A percentile compares a stretch with the other conserved stretches of the same genome.
These are phyloP conservation scores for Xestia rhomboidea DNA, from an alignment of 2,888 invertebrate genomes.

Conservation along the genomic window DNA sequence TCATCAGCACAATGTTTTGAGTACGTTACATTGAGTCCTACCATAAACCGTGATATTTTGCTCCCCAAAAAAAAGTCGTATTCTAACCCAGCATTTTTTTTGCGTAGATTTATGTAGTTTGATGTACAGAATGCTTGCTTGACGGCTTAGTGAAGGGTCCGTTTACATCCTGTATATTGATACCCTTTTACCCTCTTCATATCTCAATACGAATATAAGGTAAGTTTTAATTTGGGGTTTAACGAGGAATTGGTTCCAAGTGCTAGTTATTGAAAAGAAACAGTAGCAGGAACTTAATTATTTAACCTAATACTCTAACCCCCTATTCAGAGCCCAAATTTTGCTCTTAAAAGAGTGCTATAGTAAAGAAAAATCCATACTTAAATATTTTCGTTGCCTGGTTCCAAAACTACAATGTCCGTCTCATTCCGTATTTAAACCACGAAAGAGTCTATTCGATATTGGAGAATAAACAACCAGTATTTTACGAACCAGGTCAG, in stretches of 20 bases:
- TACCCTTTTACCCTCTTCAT: too few relatives aligned
- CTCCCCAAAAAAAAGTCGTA: background rate
- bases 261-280: background rate
- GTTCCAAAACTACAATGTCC: slow-evolving; percentile 15
- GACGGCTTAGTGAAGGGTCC: background rate
- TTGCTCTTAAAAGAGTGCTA: background rate
- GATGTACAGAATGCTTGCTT: background rate
- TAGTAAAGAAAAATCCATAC: background rate
- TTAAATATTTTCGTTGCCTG: slow-evolving; percentile 11
- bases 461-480: background rate
- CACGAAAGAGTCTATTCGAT: background rate
- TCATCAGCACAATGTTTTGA: background rate
- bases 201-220: slow-evolving; percentile 4
- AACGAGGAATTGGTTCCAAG: background rate
- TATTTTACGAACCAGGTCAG: slow-evolving; percentile 9
- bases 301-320: slow-evolving; percentile 5
- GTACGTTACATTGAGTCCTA: background rate
- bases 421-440: background rate
- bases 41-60: background rate
- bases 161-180: background rate
- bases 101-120: background rate
- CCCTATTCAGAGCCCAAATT: background rate
- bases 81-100: background rate
- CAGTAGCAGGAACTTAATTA: background rate
- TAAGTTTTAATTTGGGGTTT: slow-evolving; percentile 6